Evolutionary conservation across 2,113 vertebrate species (phyloP).

Genomic region (Colaptes auratus): DNA sequence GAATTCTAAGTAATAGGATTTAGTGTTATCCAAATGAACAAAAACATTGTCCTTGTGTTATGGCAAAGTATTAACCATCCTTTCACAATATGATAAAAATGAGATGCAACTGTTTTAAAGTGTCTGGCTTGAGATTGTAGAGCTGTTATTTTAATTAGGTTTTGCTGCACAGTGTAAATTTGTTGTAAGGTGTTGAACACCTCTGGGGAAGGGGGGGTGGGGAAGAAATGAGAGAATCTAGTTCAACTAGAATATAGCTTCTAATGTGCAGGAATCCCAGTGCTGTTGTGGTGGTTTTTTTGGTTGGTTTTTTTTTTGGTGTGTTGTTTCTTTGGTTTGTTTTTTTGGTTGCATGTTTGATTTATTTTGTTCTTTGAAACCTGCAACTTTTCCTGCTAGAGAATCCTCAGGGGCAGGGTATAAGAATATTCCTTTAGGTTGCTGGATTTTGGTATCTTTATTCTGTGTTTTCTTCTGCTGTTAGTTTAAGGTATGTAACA

Average conservation of each 20-base stretch:
- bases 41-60: not conserved
- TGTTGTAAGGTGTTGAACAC: not conserved
- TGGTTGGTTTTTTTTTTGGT: not conserved
- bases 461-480: not conserved
- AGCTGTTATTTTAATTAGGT: not conserved
- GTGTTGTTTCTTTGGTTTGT: too few species aligned
- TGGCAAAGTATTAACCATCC: not conserved
- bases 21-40: not conserved
- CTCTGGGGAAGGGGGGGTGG: not conserved
- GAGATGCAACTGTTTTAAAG: not conserved
- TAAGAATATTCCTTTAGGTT: not conserved
- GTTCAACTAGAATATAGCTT: not conserved
- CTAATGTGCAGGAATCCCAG: not conserved
- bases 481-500: not conserved
- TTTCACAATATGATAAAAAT: not conserved
- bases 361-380: not conserved
- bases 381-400: not conserved
- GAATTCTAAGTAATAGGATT: not conserved
- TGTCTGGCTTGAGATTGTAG: not conserved
- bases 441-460: not conserved
- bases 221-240: not conserved
- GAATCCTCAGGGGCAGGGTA: not conserved
- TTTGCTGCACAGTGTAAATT: not conserved
- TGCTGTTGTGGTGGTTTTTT: not conserved
- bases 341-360: not conserved